phyloP scores from a whole-genome alignment of 2,113 vertebrate species.

The Ivindomyrus marchei region DNA sequence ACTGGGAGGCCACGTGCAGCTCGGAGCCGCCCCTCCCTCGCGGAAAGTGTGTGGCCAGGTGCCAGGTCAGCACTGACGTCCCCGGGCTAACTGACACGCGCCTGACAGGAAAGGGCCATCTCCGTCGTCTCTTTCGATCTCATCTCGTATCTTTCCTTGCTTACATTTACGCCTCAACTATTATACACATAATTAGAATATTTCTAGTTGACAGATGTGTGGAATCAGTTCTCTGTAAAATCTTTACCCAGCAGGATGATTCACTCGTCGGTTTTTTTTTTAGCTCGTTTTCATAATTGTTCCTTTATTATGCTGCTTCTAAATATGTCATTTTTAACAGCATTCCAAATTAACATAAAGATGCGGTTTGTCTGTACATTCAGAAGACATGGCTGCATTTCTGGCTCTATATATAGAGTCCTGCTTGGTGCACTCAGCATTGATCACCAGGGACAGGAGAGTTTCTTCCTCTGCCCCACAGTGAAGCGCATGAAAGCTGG shows the following conservation, averaged over 20 bases:
- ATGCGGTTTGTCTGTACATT: background rate
- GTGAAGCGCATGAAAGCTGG: conserved; percentile 31
- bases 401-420: conserved; percentile 49
- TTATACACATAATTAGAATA: background rate
- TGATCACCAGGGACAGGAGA: conserved; percentile 51
- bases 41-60: background rate
- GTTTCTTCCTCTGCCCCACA: conserved; percentile 32
- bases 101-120: background rate
- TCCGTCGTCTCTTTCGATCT: background rate
- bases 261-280: background rate
- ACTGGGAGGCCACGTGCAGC: background rate
- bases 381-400: background rate
- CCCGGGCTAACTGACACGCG: background rate
- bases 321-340: background rate
- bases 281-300: background rate
- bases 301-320: background rate
- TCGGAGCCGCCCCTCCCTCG: background rate
- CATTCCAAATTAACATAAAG: background rate
- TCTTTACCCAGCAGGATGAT: conserved; percentile 52
- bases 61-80: background rate
- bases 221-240: conserved; percentile 1
- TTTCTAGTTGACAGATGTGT: conserved; percentile 8
- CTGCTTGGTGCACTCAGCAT: conserved; percentile 33
- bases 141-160: background rate
- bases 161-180: background rate